Conservation (phyloP, 2,113 vertebrate genomes). For the Silurus asotus region DNA sequence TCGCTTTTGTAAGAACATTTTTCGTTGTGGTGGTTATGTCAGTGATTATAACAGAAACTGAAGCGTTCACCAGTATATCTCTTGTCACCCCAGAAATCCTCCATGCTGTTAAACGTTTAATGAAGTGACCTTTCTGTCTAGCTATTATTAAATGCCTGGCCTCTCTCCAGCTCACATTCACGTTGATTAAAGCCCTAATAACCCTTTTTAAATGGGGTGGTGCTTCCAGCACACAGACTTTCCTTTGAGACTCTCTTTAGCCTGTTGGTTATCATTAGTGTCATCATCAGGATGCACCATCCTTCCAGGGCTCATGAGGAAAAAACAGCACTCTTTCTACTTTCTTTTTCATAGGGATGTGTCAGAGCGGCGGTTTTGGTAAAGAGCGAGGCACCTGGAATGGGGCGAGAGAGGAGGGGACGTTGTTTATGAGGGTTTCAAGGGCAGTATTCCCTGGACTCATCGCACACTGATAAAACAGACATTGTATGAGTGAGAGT, state of each 20-base stretch:
- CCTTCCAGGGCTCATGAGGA: slow-evolving; percentile 57
- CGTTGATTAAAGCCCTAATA: slow-evolving; percentile 57
- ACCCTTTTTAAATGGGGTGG: slow-evolving; percentile 43
- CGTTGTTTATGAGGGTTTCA: slow-evolving; percentile 2
- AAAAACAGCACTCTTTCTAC: slow-evolving; percentile 47
- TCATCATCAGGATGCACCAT: slow-evolving; percentile 51
- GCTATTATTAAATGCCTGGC: slow-evolving; percentile 44
- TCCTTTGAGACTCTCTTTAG: slow-evolving; percentile 42
- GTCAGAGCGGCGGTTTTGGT: slow-evolving; percentile 46
- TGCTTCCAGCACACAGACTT: slow-evolving; percentile 35
- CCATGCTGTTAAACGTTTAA: slow-evolving; percentile 7
- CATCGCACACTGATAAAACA: slow-evolving; percentile 17
- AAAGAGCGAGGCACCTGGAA: slow-evolving; percentile 50
- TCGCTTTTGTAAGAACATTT: background rate
- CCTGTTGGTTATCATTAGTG: slow-evolving; percentile 70
- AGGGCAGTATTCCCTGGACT: slow-evolving; percentile 37
- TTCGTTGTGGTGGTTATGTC: background rate
- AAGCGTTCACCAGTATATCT: slow-evolving; percentile 3
- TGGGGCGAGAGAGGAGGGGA: slow-evolving; percentile 4
- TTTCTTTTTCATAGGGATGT: slow-evolving; percentile 43
- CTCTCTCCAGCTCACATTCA: slow-evolving; percentile 47
- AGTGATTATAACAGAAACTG: background rate
- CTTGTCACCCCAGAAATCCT: slow-evolving; percentile 10
- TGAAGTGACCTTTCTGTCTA: slow-evolving; percentile 36
- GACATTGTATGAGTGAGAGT: slow-evolving; percentile 10